Evolutionary conservation across 2,113 vertebrate species (phyloP), one percentile per base, ranked within the genome.

Genomic region (Coregonus clupeaformis): DNA sequence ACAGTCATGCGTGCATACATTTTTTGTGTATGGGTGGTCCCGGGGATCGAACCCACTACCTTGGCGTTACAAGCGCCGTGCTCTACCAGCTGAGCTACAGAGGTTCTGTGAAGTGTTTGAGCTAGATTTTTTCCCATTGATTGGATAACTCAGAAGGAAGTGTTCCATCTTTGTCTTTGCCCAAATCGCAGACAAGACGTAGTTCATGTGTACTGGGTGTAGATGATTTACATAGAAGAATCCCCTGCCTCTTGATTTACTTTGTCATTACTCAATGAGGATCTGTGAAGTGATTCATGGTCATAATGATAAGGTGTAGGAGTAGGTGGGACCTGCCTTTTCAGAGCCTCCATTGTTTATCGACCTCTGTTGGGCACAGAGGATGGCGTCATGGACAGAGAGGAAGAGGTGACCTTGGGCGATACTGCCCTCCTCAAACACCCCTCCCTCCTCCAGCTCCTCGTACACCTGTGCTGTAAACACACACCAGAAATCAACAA

Each of bases 381-480:
- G 74, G 72, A 96, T 89, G 1, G 96, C 96, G 0, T 98, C 96
- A 0, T 98, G 96, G 71, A 96, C 93, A 1, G 93, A 95, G 78
- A 95, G 79, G 80, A 97, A 98, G 83, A 98, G 81, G 71, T 96
- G 93, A 12, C 69, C 77, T 45, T 2, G 80, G 62, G 92, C 84
- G 65, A 97, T 87, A 25, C 93, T 91, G 4, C 94, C 94, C 9
- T 95, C 93, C 57, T 96, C 94, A 78, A 97, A 97, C 45, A 94
- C 92, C n/a, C 96, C 97, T 0, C 96, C 97, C 0, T 83, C 84
- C 84, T 94, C 94, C 66, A 98, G 94, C 70, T 97, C 96, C 0
- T 96, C 86, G 79, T 94, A 95, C 73, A 98, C 96, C 91, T 97
- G 96, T 79, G 95, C 96, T 97, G 89, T 49, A 85, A 55, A 25